phyloP scores from a whole-genome alignment of 2,888 invertebrate species.

The Philhelius pedissequus region DNA sequence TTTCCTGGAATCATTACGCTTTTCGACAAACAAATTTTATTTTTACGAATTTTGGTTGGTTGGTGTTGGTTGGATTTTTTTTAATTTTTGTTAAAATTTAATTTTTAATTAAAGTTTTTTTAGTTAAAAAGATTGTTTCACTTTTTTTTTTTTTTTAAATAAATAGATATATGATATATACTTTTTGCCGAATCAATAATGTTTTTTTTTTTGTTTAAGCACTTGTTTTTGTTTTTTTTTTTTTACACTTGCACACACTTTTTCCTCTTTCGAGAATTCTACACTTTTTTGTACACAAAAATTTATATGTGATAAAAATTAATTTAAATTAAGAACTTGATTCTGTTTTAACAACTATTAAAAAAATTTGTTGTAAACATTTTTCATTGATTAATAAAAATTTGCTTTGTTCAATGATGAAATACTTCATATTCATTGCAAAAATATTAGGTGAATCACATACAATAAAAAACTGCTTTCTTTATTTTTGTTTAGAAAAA shows the following conservation, averaged over 20 bases:
- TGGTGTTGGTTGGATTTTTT: background rate
- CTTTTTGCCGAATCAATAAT: background rate
- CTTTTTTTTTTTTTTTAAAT: background rate
- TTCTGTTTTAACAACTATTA: constrained; percentile 48
- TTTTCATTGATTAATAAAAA: constrained; percentile 43
- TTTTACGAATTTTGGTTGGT: background rate
- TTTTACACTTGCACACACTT: background rate
- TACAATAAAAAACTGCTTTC: background rate
- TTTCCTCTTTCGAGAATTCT: background rate
- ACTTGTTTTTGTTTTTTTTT: background rate
- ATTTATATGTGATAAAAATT: background rate
- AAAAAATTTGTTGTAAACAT: constrained; percentile 52
- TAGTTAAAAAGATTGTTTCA: background rate
- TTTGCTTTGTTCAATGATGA: constrained; percentile 25
- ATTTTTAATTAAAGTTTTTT: background rate
- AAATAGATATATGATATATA: background rate
- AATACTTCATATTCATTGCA: constrained; percentile 60
- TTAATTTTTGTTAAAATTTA: background rate
- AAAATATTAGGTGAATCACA: background rate
- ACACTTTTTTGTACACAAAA: background rate
- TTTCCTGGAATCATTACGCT: constrained; percentile 67
- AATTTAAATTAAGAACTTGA: constrained; percentile 40
- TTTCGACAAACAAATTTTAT: constrained; percentile 43
- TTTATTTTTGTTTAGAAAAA: background rate
- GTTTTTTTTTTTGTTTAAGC: background rate